Base-by-base conservation (phyloP, 2,797 vertebrate species). In the Fistularia commersonii region DNA sequence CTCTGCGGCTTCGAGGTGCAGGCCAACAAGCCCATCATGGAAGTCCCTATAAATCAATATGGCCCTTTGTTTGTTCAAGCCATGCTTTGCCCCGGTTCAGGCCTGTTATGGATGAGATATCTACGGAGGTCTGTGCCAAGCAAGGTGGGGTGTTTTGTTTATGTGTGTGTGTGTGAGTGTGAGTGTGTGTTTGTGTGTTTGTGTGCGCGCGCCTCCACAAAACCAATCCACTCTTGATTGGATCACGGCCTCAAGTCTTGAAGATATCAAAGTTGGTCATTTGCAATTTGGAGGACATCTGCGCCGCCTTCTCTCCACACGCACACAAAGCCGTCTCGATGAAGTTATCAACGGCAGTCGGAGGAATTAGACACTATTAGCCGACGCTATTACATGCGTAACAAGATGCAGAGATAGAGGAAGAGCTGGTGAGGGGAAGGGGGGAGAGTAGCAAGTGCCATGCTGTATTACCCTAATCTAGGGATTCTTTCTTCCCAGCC, bases 11-110 rank as follows among this genome's bases (percentile, higher is more conserved):
- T 73, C 71, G 72, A 79, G 73, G 67, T 72, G 41, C 62, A 80
- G 79, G 75, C 82, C 84, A 87, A 84, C 84, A 85, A 83, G 62
- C 76, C 62, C 73, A 84, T 85, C 82, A 87, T 75, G 64, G 79
- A 79, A 66, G 81, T 76, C 78, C 57, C 81, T 79, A 82, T 88
- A 86, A 87, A 89, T 89, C 81, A 88, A 85, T 87, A 79, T 56
- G 61, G 61, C 52, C 66, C 71, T 83, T 83, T 83, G 83, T 87
- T 88, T 82, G 82, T 76, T 80, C 77, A 84, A 82, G 76, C 66
- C 72, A 57, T 31, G 65, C 73, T 70, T 66, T 84, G 68, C 67
- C 77, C 74, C 60, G 76, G 79, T 80, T 81, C 72, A 68, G 61
- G 45, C 74, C 77, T 76, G 82, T 77, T 88, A 83, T 80, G 70